Evolutionary conservation across 2,113 vertebrate genomes (phyloP), one percentile per base, ranked within the genome.

Genomic region (Girardinichthys multiradiatus): DNA sequence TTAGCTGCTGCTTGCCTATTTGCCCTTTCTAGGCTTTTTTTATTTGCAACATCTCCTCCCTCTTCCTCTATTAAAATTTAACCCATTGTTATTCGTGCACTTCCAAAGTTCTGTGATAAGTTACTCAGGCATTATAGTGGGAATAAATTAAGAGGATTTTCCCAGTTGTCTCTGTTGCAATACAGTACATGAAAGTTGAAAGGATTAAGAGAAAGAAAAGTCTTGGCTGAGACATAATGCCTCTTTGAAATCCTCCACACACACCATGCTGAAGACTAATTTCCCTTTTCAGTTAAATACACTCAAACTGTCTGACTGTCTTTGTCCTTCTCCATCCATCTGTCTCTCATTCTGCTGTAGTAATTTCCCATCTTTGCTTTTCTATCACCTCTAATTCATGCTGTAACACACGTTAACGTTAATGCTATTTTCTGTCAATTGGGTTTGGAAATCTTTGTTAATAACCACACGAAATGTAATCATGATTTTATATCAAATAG

Each of bases 141-240:
- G 79, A 77, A 80, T 76, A 68, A 74, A 80, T 82, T 63, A 74
- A 42, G 59, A 68, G 60, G 74, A 60, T 74, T 54, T 33, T 76
- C 48, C 0, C 48, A 62, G 58, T 68, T 73, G 74, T 80, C 57
- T 69, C 72, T 31, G 51, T 75, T 63, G 86, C 1, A 69, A 72
- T 64, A 74, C 64, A 72, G 57, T 61, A 54, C 42, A 61, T 14
- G 59, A 65, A 81, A 74, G 71, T 70, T 77, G 73, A 73, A 63
- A 39, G 82, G 82, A 88, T 86, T 84, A 85, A 72, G 74, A 79
- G 35, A 74, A 67, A 81, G 64, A 80, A 83, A 80, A 82, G 67
- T 70, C 57, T 76, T 71, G 72, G 75, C 72, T 35, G 60, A 80
- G 81, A 74, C 57, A 82, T 76, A 87, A 84, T 72, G 81, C 65